Evolutionary conservation across 2,113 vertebrate genomes (phyloP).

Genomic region (Triplophysa dalaica): DNA sequence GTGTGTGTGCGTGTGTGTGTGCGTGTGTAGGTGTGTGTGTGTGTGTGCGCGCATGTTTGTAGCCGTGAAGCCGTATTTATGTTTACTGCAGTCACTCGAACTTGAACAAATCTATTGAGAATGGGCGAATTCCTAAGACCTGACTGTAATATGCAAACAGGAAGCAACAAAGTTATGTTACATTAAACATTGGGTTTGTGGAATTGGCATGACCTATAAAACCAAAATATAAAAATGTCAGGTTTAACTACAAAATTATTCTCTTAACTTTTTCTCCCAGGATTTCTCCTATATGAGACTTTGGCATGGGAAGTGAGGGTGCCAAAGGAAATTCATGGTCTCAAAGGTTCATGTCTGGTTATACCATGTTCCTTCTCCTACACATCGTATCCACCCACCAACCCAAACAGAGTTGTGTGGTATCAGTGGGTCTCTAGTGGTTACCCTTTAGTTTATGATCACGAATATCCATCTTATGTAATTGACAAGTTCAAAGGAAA

Average conservation of each 20-base stretch:
- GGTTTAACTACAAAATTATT: neutral
- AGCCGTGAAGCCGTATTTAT: too few species aligned
- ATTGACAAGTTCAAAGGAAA: conserved; percentile 37
- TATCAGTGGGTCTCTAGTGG: conserved; percentile 3
- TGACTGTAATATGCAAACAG: too few species aligned
- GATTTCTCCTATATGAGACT: conserved; percentile 26
- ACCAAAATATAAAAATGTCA: too few species aligned
- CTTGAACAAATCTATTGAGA: too few species aligned
- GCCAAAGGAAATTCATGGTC: neutral
- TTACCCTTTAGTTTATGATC: conserved; percentile 64
- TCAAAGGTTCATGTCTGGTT: conserved; percentile 12
- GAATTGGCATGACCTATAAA: too few species aligned
- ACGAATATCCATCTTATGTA: rapidly evolving
- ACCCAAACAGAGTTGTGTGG: conserved; percentile 16
- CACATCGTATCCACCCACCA: neutral
- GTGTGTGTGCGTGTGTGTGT: too few species aligned
- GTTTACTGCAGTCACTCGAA: too few species aligned
- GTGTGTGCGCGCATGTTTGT: too few species aligned
- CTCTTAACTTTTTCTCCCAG: conserved; percentile 35
- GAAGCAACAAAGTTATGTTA: too few species aligned
- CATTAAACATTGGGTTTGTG: too few species aligned
- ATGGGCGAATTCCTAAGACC: too few species aligned
- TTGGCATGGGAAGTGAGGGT: conserved; percentile 7
- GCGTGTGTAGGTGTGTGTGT: too few species aligned
- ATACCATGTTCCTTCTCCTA: conserved; percentile 23